A percentile compares a stretch with the other conserved stretches of the same genome.
Evolutionary conservation across 2,797 vertebrate species (phyloP).

Genomic region (Catostomus latipinnis): DNA sequence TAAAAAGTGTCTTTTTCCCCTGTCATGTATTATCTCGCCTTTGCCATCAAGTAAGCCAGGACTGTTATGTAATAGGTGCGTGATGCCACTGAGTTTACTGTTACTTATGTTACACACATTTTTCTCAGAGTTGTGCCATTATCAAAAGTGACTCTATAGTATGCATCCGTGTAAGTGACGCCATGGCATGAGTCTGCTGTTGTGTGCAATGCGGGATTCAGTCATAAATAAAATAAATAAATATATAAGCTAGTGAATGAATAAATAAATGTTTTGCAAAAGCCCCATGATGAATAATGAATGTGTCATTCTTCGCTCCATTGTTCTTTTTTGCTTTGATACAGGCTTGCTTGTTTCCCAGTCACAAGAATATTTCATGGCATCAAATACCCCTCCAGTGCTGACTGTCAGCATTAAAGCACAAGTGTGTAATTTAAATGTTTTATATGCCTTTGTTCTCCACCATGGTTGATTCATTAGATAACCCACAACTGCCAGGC

Average conservation of each 20-base stretch:
- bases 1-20: no score
- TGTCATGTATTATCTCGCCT: no score
- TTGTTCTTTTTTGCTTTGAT: constrained; percentile 71
- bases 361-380: constrained; percentile 65
- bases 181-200: constrained; percentile 30
- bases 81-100: no score
- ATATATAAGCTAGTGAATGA: constrained; percentile 51
- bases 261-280: constrained; percentile 69
- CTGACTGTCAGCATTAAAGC: constrained; percentile 68
- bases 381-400: constrained; percentile 64
- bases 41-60: no score
- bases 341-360: constrained; percentile 59
- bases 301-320: constrained; percentile 69
- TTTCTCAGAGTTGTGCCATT: not conserved
- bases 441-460: constrained; percentile 59
- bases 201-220: constrained; percentile 32
- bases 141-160: constrained; percentile 15
- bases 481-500: constrained; percentile 48
- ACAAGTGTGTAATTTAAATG: constrained; percentile 62
- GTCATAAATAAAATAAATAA: constrained; percentile 63
- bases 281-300: constrained; percentile 71
- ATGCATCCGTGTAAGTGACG: constrained; percentile 23
- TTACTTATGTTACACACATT: no score
- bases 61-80: no score
- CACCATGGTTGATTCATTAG: constrained; percentile 58